A percentile compares a stretch with the other conserved stretches of the same genome.
These are phyloP conservation scores for Serinus canaria DNA, from an alignment of 2,113 vertebrate genomes.

Conservation along the genomic window DNA sequence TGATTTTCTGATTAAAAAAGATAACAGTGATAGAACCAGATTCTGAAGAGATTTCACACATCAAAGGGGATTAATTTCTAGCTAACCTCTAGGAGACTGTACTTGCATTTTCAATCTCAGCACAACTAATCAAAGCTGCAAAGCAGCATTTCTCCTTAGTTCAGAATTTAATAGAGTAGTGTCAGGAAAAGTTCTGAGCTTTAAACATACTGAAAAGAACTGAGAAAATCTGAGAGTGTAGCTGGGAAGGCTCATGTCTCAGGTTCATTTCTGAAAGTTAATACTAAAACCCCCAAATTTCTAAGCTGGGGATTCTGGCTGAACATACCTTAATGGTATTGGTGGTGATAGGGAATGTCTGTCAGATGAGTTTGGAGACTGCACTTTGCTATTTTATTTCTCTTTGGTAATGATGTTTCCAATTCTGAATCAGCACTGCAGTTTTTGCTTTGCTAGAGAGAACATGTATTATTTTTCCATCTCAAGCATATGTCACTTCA, in stretches of 20 bases:
- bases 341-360: neutral
- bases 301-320: neutral
- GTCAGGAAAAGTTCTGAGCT: neutral
- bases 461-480: neutral
- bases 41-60: neutral
- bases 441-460: neutral
- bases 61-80: neutral
- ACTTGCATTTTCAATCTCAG: neutral
- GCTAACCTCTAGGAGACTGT: neutral
- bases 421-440: neutral
- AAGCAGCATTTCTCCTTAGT: neutral
- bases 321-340: neutral
- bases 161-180: neutral
- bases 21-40: neutral
- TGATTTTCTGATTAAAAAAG: neutral
- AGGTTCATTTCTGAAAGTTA: neutral
- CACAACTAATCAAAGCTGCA: neutral
- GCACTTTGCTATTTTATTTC: neutral
- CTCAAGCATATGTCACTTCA: neutral
- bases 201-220: neutral
- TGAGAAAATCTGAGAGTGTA: neutral
- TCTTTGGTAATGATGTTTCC: neutral
- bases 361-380: neutral
- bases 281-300: neutral
- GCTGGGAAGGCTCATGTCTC: neutral